Conservation (phyloP, 2,113 vertebrate species). For the Piaya cayana region DNA sequence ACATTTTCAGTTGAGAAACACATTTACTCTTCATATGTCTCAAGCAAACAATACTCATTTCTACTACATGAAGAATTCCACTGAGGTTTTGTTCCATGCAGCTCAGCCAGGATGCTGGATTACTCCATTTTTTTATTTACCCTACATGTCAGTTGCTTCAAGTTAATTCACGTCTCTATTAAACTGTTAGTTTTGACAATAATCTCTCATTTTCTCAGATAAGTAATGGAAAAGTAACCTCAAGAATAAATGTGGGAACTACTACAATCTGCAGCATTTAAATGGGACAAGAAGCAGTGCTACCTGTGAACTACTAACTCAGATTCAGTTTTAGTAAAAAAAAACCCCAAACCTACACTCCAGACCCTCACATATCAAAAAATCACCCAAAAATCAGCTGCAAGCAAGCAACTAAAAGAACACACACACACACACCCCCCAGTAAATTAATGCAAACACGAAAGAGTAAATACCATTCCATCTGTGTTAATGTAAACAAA, state of each 20-base stretch:
- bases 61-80: background rate
- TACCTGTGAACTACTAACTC: background rate
- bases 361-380: background rate
- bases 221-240: background rate
- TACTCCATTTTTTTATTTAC: background rate
- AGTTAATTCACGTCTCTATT: background rate
- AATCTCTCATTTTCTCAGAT: background rate
- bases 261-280: background rate
- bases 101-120: background rate
- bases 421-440: background rate
- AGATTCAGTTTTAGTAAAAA: background rate
- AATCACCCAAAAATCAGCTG: background rate
- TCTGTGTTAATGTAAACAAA: background rate
- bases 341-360: background rate
- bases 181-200: background rate
- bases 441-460: background rate
- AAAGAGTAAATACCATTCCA: background rate
- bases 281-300: background rate
- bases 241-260: background rate
- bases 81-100: background rate
- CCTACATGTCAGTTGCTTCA: background rate
- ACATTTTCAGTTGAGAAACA: background rate
- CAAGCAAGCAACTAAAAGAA: background rate
- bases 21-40: background rate
- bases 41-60: background rate